phyloP scores from a whole-genome alignment of 2,797 vertebrate species.

The Chelmon rostratus region DNA sequence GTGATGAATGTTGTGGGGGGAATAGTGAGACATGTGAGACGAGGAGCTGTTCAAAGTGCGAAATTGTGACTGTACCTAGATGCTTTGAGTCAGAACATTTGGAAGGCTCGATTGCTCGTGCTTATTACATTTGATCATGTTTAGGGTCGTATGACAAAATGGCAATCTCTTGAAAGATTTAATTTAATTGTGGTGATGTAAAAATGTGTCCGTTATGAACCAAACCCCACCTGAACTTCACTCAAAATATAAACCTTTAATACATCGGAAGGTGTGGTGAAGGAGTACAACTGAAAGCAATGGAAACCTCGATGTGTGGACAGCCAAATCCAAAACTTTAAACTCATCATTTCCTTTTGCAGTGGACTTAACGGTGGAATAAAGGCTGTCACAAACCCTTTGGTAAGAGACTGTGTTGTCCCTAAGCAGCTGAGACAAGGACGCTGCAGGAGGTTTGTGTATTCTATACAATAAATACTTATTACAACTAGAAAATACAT shows the following conservation, averaged over 20 bases:
- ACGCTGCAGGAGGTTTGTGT: conserved; percentile 21
- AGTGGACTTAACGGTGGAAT: conserved; percentile 16
- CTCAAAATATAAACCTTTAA: not conserved
- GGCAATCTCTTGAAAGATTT: not conserved
- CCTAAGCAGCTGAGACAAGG: conserved; percentile 30
- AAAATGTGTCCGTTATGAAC: not conserved
- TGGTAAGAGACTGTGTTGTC: conserved; percentile 9
- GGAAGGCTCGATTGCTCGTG: not conserved
- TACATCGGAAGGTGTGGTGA: not conserved
- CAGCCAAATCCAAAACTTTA: conserved; percentile 11
- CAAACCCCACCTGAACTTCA: not conserved
- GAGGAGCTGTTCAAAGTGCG: not conserved
- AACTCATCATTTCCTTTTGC: conserved; percentile 16
- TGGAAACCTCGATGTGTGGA: not conserved
- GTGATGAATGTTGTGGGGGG: too few species aligned
- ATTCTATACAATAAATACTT: not conserved
- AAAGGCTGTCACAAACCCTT: conserved; percentile 38
- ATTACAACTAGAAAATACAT: conserved; percentile 7
- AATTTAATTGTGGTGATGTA: not conserved
- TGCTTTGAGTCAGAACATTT: conserved; percentile 4
- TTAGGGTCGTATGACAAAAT: not conserved
- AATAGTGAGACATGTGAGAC: conserved; percentile 4
- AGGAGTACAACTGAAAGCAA: not conserved
- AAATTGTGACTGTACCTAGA: conserved; percentile 12
- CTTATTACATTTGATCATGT: not conserved